Percentiles rank a stretch among this genome's conserved stretches.
Conservation (phyloP, 2,113 vertebrate genomes). For the Hyperopisus bebe region DNA sequence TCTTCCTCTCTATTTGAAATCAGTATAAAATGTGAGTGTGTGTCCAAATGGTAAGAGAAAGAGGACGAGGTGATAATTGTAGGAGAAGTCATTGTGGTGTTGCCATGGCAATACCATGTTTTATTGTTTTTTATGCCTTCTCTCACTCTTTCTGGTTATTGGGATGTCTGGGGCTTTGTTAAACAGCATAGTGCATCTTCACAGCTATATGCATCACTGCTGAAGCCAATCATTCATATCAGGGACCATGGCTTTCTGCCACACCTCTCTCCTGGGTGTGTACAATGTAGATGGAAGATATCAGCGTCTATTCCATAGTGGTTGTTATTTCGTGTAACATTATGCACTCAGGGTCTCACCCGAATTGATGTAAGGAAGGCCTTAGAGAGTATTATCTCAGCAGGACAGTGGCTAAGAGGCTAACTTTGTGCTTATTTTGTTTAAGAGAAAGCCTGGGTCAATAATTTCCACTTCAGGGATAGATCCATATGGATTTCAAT, state of each 20-base stretch:
- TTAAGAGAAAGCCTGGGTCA: neutral
- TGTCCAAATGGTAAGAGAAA: slow-evolving; percentile 5
- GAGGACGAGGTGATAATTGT: slow-evolving; percentile 12
- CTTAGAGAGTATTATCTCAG: neutral
- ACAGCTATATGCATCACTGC: neutral
- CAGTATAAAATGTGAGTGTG: neutral
- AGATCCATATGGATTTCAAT: neutral
- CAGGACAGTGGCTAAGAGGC: neutral
- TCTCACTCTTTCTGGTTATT: slow-evolving; percentile 39
- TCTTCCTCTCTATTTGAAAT: neutral
- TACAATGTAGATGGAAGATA: neutral
- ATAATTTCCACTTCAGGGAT: slow-evolving; percentile 8
- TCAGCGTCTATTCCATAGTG: neutral
- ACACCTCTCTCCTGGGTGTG: neutral
- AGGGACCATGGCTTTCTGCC: neutral
- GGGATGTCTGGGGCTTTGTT: slow-evolving; percentile 17
- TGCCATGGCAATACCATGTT: slow-evolving; percentile 47
- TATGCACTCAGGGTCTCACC: neutral
- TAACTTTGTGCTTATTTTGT: neutral
- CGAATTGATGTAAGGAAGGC: neutral
- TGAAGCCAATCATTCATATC: neutral
- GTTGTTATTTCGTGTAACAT: neutral
- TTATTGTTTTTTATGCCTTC: slow-evolving; percentile 29
- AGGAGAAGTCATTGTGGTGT: slow-evolving; percentile 39
- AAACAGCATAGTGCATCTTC: neutral